Evolutionary conservation across 1,140 invertebrate species (phyloP), one percentile per base, ranked within the genome.

Genomic region (Neodiprion lecontei): DNA sequence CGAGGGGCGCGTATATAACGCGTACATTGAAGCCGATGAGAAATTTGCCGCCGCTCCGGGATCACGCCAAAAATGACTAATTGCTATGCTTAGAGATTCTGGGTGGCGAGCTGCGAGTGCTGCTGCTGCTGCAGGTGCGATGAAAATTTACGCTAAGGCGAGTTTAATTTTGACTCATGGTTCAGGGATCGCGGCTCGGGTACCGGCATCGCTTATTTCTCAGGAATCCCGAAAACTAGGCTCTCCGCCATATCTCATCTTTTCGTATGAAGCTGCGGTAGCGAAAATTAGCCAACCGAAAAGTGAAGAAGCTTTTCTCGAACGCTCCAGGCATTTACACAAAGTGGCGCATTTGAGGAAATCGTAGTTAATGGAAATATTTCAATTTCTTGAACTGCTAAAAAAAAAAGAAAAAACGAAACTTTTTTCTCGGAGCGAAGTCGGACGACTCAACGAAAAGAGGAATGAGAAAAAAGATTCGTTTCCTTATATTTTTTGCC

Each of bases 141-240:
- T 14, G 53, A 61, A 61, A 61, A 61, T 61, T 61, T 61, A 61
- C 53, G 53, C n/a, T 61, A 61, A 61, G n/a, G 53, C 53, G 53
- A 61, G 11, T 61, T 61, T 61, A 61, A 61, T 61, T 61, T 61
- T 61, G 53, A 61, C n/a, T 61, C 53, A 61, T 61, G 11, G 53
- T 61, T 61, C 53, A 61, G 53, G 4, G 53, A 61, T 61, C 53
- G 53, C 53, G 4, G 53, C 53, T 12, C 53, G n/a, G 8, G 53
- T 17, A 61, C 53, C 53, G 11, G 53, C 53, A 61, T 61, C 53
- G 53, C 53, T 61, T 40, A 40, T 40, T 40, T 40, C 5, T 40
- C 28, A 40, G 28, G 28, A 40, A 40, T 17, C 53, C 53, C 53
- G 9, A 61, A 61, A 61, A 40, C 28, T 40, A 40, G 28, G 28